phyloP scores from a whole-genome alignment of 2,797 vertebrate species.

The Phrynocephalus guinanensis region DNA sequence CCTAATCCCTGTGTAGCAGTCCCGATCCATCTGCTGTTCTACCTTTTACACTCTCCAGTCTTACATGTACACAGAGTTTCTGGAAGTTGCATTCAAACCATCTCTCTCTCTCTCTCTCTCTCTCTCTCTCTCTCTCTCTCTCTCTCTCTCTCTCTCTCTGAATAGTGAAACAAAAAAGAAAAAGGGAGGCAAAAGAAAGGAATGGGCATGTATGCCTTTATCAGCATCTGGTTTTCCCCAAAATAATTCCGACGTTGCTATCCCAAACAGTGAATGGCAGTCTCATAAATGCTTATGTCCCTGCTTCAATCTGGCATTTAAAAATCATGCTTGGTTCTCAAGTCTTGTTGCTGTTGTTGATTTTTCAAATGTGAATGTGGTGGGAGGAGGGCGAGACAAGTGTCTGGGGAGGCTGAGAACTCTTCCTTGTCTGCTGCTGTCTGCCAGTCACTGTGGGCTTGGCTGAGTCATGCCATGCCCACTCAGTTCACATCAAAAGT shows the following conservation, averaged over 20 bases:
- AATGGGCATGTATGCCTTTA: background rate
- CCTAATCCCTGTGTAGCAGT: conserved; percentile 8
- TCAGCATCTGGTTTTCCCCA: background rate
- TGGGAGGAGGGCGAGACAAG: background rate
- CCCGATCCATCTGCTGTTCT: background rate
- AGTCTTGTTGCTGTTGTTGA: background rate
- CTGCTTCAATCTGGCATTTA: background rate
- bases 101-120: conserved; percentile 22
- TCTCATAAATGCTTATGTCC: background rate
- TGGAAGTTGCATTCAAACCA: background rate
- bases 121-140: too few species aligned
- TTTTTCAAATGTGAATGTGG: background rate
- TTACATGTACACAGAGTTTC: background rate
- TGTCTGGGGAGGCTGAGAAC: background rate
- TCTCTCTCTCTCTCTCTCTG: conserved; percentile 11
- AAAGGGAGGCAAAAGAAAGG: background rate
- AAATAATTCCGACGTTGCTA: background rate
- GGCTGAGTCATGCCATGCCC: background rate
- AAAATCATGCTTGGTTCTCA: conserved; percentile 1
- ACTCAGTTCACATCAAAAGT: background rate
- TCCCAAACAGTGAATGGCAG: background rate
- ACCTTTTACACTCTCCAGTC: background rate
- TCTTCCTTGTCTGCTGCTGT: background rate
- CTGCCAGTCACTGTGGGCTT: background rate
- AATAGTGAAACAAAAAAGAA: background rate